Percentiles rank a stretch among this genome's conserved stretches.
These are phyloP conservation scores for Zeus faber DNA, from an alignment of 2,113 vertebrate species.

Conservation along the genomic window DNA sequence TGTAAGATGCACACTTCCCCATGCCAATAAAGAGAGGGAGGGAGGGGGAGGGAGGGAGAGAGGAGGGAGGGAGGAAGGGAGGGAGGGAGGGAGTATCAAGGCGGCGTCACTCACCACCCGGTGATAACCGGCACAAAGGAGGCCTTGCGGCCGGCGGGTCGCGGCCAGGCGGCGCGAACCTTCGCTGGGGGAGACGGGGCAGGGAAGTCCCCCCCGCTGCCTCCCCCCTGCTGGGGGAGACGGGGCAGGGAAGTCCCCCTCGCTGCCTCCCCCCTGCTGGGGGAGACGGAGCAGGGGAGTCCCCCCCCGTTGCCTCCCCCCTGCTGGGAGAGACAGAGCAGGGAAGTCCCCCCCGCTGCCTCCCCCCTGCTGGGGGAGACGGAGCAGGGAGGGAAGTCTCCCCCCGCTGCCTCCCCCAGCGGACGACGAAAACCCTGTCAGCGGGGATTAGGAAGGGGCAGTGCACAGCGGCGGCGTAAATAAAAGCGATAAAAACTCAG, in stretches of 20 bases:
- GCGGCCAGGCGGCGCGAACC: conserved; percentile 33
- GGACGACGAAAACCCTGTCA: conserved; percentile 73
- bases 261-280: conserved; percentile 40
- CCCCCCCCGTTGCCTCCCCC: conserved; percentile 41
- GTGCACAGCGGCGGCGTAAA: conserved; percentile 38
- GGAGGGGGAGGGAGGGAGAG: conserved; percentile 34
- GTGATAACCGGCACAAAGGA: conserved; percentile 73
- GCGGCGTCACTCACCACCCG: conserved; percentile 68
- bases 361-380: conserved; percentile 29
- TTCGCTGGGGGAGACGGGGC: conserved; percentile 40
- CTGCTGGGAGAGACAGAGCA: conserved; percentile 42
- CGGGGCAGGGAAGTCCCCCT: conserved; percentile 56
- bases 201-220: conserved; percentile 57
- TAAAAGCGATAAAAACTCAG: conserved; percentile 52
- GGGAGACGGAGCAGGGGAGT: conserved; percentile 49
- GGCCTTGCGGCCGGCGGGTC: conserved; percentile 64
- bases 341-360: conserved; percentile 57
- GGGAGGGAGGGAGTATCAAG: conserved; percentile 4
- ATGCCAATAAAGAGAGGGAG: not conserved
- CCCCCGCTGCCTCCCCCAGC: conserved; percentile 43
- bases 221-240: conserved; percentile 34
- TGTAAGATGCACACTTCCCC: too few species aligned
- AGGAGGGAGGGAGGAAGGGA: conserved; percentile 4
- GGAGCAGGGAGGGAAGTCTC: conserved; percentile 59
- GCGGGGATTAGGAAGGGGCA: conserved; percentile 66